Conservation (phyloP, 2,797 vertebrate genomes). For the Sphaeramia orbicularis region DNA sequence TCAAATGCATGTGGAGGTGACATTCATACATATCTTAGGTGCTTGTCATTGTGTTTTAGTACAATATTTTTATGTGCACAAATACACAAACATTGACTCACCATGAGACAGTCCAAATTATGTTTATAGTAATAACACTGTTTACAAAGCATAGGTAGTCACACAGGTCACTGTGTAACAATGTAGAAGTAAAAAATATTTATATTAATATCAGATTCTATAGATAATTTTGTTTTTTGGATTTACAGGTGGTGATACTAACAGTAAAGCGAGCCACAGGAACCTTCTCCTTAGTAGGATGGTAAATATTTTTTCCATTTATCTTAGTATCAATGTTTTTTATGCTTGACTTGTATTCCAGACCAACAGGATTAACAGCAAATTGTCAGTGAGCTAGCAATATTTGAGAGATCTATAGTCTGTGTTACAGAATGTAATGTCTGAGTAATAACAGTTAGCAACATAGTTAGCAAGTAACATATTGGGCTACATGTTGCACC, state of each 20-base stretch:
- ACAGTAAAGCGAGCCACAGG: constrained; percentile 85
- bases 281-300: constrained; percentile 85
- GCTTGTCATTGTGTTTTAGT: neutral
- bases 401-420: too few species aligned
- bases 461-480: neutral
- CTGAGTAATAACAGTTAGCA: neutral
- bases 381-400: too few species aligned
- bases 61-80: neutral
- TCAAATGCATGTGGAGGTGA: constrained; percentile 16
- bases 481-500: neutral
- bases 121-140: too few species aligned
- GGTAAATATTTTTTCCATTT: constrained; percentile 74
- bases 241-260: constrained; percentile 83
- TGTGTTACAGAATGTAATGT: neutral
- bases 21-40: constrained; percentile 12
- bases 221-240: constrained; percentile 24
- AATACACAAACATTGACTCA: constrained; percentile 2
- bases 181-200: too few species aligned
- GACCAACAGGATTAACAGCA: neutral
- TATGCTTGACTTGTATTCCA: constrained; percentile 14
- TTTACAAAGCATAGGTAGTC: too few species aligned
- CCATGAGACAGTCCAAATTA: neutral
- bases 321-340: constrained; percentile 16
- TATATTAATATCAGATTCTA: too few species aligned
- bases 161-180: too few species aligned